Base-by-base conservation (phyloP, 1,140 invertebrate genomes). In the Lethrus apterus region DNA sequence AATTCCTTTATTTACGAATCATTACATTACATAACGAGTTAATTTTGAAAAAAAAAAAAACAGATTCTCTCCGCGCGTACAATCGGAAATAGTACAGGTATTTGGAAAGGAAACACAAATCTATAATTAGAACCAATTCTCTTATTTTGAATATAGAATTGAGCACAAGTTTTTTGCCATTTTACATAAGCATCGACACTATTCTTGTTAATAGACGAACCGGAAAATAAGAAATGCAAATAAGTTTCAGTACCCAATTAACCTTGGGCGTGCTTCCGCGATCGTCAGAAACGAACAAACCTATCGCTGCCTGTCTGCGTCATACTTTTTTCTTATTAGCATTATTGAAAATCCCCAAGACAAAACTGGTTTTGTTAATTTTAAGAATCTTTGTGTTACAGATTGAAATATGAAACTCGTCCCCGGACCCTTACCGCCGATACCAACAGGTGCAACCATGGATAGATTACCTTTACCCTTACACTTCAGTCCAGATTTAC, bases 401-500 rank as follows among this genome's bases (percentile, higher is more conserved):
- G 10, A 26, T 33, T 13, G 52, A 59, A 54, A 52, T 44, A 80
- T 81, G 79, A 81, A 80, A 75, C 71, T 80, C 62, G 67, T 80
- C 69, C 76, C 78, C 62, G 77, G 76, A 57, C 77, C 75, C 63
- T 66, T 78, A 65, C 72, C 74, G 47, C 76, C 78, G 55, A 73
- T 79, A 54, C 71, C 73, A 38, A 68, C 70, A 59, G 68, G 70
- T 55, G 68, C 66, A 54, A 63, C 67, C 60, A 75, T 80, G 68
- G 73, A 82, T 55, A 70, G 79, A 43, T 70, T 81, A 43, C 74
- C 77, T 47, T 73, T 81, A 57, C 72, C 78, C 18, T 56, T 81
- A 50, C 75, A 83, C 21, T 86, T 86, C 70, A 82, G 75, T 61
- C 76, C 86, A 30, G 86, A 89, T 55, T 69, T 91, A 13, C 67